These are phyloP conservation scores for Drosophila triauraria DNA, from an alignment of 1,140 invertebrate genomes.

Conservation along the genomic window DNA sequence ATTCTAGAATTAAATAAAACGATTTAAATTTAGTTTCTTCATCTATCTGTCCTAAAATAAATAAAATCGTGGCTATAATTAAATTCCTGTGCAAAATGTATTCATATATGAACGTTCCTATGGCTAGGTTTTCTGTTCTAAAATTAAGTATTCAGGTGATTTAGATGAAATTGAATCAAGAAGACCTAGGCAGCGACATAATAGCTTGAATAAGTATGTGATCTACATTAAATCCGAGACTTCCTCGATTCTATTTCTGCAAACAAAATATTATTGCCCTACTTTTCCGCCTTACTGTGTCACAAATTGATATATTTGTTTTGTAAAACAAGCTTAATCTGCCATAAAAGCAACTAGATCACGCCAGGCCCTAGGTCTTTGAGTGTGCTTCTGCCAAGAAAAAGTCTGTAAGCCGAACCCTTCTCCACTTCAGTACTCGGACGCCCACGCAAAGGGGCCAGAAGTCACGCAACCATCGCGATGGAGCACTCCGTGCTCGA, in stretches of 20 bases:
- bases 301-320: conserved; percentile 3
- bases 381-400: not conserved
- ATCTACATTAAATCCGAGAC: conserved; percentile 1
- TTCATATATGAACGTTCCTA: conserved; percentile 12
- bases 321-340: conserved; percentile 34
- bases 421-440: not conserved
- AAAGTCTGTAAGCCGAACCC: conserved; percentile 22
- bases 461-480: conserved; percentile 67
- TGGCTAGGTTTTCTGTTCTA: conserved; percentile 15
- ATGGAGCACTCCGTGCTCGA: conserved; percentile 15
- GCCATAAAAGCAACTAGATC: conserved; percentile 16
- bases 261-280: conserved; percentile 3
- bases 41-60: not conserved
- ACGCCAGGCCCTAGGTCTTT: not conserved
- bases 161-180: conserved; percentile 2
- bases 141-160: conserved; percentile 13
- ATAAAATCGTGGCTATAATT: not conserved
- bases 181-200: conserved; percentile 7
- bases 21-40: no score
- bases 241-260: conserved; percentile 1
- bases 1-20: not conserved
- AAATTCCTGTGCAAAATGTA: not conserved
- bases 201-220: conserved; percentile 2
- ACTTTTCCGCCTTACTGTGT: not conserved
- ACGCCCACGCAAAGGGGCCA: conserved; percentile 27